phyloP scores from a whole-genome alignment of 2,797 vertebrate species.

The Lycodopsis pacificus region DNA sequence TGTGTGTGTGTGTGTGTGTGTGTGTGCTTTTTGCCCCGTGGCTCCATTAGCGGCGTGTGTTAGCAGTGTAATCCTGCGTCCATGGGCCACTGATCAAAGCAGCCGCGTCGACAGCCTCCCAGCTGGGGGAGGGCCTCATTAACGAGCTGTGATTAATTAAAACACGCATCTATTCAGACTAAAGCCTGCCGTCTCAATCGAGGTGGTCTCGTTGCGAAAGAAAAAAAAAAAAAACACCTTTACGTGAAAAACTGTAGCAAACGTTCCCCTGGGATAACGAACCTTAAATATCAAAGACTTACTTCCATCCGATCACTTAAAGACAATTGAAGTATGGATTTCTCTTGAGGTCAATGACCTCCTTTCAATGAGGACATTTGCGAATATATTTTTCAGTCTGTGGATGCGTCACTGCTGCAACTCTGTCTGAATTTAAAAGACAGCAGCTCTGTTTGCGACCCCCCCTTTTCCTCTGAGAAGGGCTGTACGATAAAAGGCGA shows the following conservation, averaged over 20 bases:
- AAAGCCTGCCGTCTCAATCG: constrained; percentile 44
- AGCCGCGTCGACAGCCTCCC: constrained; percentile 60
- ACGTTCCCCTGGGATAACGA: constrained; percentile 13
- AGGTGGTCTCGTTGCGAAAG: constrained; percentile 41
- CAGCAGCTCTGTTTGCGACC: constrained; percentile 22
- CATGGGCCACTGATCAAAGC: constrained; percentile 78
- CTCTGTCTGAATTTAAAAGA: constrained; percentile 54
- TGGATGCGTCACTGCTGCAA: constrained; percentile 2
- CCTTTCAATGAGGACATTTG: not conserved
- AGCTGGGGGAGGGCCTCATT: constrained; percentile 74
- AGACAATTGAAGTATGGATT: not conserved
- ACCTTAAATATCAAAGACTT: constrained; percentile 34
- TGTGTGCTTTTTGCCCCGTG: constrained; percentile 36
- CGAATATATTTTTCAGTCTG: not conserved
- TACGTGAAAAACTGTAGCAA: constrained; percentile 26
- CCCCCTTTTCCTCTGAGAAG: constrained; percentile 27
- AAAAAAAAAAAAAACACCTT: constrained; percentile 53
- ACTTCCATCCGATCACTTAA: constrained; percentile 7
- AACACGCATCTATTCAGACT: constrained; percentile 46
- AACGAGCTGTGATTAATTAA: constrained; percentile 71
- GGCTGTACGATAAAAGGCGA: constrained; percentile 49
- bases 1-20: constrained; percentile 3
- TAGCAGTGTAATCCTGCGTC: constrained; percentile 65
- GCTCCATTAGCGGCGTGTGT: constrained; percentile 70
- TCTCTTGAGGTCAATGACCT: constrained; percentile 18